phyloP scores from a whole-genome alignment of 2,797 vertebrate species.

The Poeciliopsis gracilis region DNA sequence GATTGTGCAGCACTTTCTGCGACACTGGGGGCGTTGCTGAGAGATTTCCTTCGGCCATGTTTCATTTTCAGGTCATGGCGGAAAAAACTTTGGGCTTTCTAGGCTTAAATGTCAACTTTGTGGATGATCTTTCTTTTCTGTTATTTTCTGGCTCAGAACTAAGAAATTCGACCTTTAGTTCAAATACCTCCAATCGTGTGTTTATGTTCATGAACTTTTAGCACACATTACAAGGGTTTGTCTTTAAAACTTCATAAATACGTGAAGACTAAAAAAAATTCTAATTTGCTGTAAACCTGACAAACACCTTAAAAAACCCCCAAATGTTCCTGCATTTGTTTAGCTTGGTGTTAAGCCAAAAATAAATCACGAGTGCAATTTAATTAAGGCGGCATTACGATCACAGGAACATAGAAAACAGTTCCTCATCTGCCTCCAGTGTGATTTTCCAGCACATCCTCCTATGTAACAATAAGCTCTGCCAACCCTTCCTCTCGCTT shows the following conservation, averaged over 20 bases:
- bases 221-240: not conserved
- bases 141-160: not conserved
- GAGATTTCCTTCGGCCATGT: not conserved
- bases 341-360: conserved; percentile 8
- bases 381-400: conserved; percentile 25
- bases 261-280: not conserved
- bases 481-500: conserved; percentile 38
- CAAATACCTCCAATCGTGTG: not conserved
- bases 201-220: not conserved
- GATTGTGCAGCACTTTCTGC: not conserved
- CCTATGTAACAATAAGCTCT: conserved; percentile 29
- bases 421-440: conserved; percentile 26
- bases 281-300: not conserved
- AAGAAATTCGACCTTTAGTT: not conserved
- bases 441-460: conserved; percentile 38
- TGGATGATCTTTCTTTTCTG: not conserved
- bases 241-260: not conserved
- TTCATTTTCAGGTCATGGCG: not conserved
- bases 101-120: not conserved
- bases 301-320: not conserved
- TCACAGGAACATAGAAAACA: conserved; percentile 1
- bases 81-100: not conserved
- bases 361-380: conserved; percentile 1
- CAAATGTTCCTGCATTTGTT: not conserved
- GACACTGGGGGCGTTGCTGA: not conserved